phyloP scores from a whole-genome alignment of 2,113 vertebrate genomes.

The Apodemus speciosus region DNA sequence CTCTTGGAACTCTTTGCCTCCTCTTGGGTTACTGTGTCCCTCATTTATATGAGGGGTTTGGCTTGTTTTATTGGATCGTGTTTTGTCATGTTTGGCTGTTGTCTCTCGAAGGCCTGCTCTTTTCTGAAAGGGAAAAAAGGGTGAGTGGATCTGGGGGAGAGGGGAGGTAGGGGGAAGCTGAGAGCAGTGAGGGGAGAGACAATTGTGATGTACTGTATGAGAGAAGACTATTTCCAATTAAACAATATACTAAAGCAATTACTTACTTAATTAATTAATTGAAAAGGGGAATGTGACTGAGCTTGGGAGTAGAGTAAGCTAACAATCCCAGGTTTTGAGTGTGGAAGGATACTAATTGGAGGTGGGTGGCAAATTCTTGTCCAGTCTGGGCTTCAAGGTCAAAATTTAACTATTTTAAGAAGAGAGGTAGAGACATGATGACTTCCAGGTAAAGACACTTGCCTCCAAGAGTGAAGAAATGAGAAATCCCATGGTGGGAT shows the following conservation, averaged over 20 bases:
- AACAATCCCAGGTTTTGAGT: background rate
- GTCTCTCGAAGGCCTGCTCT: background rate
- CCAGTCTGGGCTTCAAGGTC: background rate
- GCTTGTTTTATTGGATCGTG: background rate
- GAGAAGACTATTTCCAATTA: background rate
- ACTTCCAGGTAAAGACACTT: background rate
- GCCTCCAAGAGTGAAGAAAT: no score
- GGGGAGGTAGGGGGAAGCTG: fast-evolving
- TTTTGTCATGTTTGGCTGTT: background rate
- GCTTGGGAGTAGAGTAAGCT: background rate
- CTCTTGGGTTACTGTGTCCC: background rate
- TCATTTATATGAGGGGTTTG: no score
- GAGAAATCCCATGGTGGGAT: background rate
- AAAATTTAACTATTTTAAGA: background rate
- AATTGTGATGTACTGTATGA: background rate
- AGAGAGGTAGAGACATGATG: no score
- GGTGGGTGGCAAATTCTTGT: background rate
- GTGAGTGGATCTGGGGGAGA: no score
- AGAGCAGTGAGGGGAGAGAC: background rate
- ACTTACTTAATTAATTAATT: background rate
- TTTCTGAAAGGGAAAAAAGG: background rate
- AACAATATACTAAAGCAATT: background rate
- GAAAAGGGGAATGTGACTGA: background rate
- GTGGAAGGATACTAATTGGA: background rate
- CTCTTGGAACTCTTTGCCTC: background rate